Evolutionary conservation across 2,888 invertebrate species (phyloP).

Genomic region (Amiota communis): DNA sequence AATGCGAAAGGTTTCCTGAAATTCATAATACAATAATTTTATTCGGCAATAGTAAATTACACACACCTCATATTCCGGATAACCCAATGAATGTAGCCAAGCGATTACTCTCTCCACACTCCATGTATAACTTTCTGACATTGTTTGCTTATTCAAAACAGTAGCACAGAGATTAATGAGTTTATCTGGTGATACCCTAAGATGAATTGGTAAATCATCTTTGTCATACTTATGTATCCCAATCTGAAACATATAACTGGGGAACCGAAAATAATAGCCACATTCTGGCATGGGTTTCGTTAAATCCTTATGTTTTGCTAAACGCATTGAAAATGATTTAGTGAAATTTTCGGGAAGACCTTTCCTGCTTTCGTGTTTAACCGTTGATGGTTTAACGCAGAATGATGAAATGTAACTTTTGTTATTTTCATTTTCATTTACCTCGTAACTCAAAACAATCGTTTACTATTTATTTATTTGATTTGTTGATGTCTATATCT

Average conservation of each 20-base stretch:
- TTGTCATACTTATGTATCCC: conserved; percentile 50
- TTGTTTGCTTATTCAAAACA: conserved; percentile 71
- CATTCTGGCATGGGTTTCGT: conserved; percentile 37
- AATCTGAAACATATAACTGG: conserved; percentile 56
- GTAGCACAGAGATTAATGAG: conserved; percentile 69
- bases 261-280: conserved; percentile 56
- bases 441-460: conserved; percentile 3
- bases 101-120: conserved; percentile 72
- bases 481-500: conserved; percentile 12
- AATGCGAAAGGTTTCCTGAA: conserved; percentile 72
- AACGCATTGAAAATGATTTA: not conserved
- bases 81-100: conserved; percentile 74
- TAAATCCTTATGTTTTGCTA: conserved; percentile 8
- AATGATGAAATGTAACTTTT: conserved; percentile 9
- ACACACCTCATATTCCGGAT: conserved; percentile 75
- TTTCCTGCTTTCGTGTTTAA: not conserved
- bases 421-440: not conserved
- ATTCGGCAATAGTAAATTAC: not conserved
- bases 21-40: not conserved
- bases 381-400: conserved; percentile 14
- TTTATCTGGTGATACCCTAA: conserved; percentile 73
- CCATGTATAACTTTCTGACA: conserved; percentile 75
- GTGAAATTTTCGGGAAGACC: not conserved
- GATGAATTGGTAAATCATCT: conserved; percentile 54
- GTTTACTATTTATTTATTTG: conserved; percentile 15